phyloP scores from a whole-genome alignment of 1,140 invertebrate species.

The Drosophila ogumai region DNA sequence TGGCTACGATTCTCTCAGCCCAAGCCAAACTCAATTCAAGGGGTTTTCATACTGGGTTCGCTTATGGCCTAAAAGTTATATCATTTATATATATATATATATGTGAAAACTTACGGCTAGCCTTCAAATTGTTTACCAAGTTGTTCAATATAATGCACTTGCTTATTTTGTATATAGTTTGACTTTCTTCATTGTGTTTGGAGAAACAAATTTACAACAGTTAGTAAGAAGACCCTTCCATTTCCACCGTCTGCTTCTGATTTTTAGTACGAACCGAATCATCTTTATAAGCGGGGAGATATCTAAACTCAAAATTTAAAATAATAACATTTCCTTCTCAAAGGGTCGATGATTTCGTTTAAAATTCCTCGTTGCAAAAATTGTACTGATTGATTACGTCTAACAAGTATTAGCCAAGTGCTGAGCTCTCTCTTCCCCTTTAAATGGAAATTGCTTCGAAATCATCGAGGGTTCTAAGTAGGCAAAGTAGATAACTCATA shows the following conservation, averaged over 20 bases:
- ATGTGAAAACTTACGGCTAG: constrained; percentile 74
- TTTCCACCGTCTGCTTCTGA: background rate
- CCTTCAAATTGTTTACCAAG: constrained; percentile 42
- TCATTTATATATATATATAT: constrained; percentile 32
- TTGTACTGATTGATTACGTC: constrained; percentile 71
- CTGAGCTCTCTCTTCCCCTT: constrained; percentile 23
- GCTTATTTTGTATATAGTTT: constrained; percentile 64
- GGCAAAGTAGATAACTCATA: constrained; percentile 4
- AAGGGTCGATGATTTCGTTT: constrained; percentile 33
- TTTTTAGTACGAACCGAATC: constrained; percentile 14
- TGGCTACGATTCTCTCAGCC: constrained; percentile 30
- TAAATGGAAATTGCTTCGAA: constrained; percentile 22
- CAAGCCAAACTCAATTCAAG: constrained; percentile 68
- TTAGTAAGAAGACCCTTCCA: constrained; percentile 18
- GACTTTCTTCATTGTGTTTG: constrained; percentile 24
- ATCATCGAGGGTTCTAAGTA: constrained; percentile 14
- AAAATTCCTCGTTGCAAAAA: constrained; percentile 80
- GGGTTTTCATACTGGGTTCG: constrained; percentile 53
- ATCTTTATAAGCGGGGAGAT: background rate
- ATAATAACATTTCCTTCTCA: background rate
- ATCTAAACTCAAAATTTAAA: constrained; percentile 10
- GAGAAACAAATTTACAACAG: constrained; percentile 70
- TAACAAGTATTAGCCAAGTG: constrained; percentile 59
- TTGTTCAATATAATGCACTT: constrained; percentile 76
- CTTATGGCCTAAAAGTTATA: constrained; percentile 75